phyloP scores from a whole-genome alignment of 2,888 invertebrate species.

The Stenodema calcarata region DNA sequence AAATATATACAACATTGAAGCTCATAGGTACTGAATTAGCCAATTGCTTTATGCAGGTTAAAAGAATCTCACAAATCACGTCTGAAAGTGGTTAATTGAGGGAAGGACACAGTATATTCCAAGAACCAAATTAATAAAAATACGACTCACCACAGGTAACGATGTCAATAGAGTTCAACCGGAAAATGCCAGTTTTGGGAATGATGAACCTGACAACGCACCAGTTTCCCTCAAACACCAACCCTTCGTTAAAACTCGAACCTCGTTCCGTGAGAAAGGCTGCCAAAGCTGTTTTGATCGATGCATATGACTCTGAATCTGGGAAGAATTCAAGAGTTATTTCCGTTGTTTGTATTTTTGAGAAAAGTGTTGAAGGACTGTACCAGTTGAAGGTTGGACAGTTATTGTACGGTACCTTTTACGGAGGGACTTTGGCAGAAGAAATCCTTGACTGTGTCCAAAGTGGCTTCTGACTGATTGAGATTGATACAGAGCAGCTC shows the following conservation, averaged over 20 bases:
- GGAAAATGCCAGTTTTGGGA: slow-evolving; percentile 25
- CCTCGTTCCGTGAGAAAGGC: not conserved
- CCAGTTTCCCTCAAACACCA: not conserved
- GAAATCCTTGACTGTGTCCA: not conserved
- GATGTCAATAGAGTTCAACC: not conserved
- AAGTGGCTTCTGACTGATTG: not conserved
- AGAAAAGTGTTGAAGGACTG: no score
- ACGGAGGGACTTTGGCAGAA: not conserved
- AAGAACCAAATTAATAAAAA: no score
- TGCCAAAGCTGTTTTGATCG: not conserved
- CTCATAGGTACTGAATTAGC: no score
- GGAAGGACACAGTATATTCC: no score
- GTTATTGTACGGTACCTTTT: not conserved
- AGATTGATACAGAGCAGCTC: not conserved
- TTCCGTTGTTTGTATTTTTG: no score
- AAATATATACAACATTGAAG: no score
- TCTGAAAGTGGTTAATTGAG: no score
- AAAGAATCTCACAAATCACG: no score
- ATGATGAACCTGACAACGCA: not conserved
- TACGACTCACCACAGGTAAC: slow-evolving; percentile 3
- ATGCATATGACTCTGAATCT: not conserved
- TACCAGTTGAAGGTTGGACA: no score
- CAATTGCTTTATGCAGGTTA: no score
- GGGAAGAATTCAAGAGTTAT: not conserved
- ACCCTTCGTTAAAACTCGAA: not conserved